Evolutionary conservation across 2,797 vertebrate genomes (phyloP).

Genomic region (Heterohyrax brucei): DNA sequence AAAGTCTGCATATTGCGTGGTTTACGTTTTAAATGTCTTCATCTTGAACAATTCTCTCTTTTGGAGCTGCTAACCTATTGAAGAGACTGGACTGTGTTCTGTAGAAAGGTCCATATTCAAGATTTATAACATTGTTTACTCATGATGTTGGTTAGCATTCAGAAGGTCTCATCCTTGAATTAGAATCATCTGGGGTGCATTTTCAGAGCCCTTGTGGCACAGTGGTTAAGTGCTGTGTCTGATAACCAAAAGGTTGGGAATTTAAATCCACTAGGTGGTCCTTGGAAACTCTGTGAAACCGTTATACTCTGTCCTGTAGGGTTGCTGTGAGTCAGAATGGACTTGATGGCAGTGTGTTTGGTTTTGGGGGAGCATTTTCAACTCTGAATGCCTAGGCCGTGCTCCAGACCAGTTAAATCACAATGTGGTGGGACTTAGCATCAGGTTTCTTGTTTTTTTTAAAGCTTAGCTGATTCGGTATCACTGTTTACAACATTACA

Average conservation of each 20-base stretch:
- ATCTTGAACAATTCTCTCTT: neutral
- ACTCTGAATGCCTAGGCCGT: neutral
- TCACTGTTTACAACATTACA: neutral
- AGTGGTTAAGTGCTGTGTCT: too few relatives aligned
- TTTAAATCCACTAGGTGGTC: too few relatives aligned
- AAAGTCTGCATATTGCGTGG: neutral
- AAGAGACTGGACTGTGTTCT: neutral
- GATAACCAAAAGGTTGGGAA: too few relatives aligned
- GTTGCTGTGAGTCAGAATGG: too few relatives aligned
- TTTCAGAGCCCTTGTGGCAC: neutral
- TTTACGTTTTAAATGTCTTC: neutral
- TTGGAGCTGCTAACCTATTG: neutral
- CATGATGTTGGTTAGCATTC: neutral
- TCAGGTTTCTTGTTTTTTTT: neutral
- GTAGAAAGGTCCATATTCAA: neutral
- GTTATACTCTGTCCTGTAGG: too few relatives aligned
- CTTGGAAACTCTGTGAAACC: too few relatives aligned
- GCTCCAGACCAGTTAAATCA: neutral
- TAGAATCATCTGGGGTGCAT: neutral
- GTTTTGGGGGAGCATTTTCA: neutral
- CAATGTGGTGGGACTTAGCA: neutral
- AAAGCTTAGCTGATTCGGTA: neutral
- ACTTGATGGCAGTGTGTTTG: too few relatives aligned
- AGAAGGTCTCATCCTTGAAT: neutral
- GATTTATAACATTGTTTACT: slow-evolving; percentile 45